These are phyloP conservation scores for Neoitamus cyanurus DNA, from an alignment of 2,888 invertebrate genomes.

Conservation along the genomic window DNA sequence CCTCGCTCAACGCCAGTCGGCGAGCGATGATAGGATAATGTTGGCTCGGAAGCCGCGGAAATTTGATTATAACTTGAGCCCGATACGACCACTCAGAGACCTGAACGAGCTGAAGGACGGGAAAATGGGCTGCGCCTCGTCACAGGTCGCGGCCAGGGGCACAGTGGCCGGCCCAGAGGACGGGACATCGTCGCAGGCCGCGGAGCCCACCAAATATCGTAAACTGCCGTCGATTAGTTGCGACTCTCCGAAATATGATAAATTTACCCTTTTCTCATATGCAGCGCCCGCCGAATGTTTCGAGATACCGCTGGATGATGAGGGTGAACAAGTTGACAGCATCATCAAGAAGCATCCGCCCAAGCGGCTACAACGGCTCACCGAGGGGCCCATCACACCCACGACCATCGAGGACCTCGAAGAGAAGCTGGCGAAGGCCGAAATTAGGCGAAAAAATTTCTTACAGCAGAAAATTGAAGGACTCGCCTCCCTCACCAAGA, in stretches of 20 bases:
- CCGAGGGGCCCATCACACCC: slow-evolving; percentile 70
- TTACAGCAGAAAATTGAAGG: slow-evolving; percentile 60
- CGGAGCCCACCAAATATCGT: slow-evolving; percentile 54
- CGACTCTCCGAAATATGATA: neutral
- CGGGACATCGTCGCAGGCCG: neutral
- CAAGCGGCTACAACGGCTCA: slow-evolving; percentile 74
- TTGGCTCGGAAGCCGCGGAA: slow-evolving; percentile 51
- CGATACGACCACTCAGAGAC: slow-evolving; percentile 41
- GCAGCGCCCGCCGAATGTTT: slow-evolving; percentile 70
- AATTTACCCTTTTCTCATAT: neutral
- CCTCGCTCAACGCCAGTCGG: neutral
- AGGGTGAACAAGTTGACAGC: slow-evolving; percentile 61
- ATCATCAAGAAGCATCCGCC: slow-evolving; percentile 74
- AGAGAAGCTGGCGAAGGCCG: slow-evolving; percentile 79
- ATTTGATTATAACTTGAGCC: slow-evolving; percentile 53
- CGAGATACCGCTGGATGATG: slow-evolving; percentile 71
- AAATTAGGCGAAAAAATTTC: slow-evolving; percentile 72
- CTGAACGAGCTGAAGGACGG: slow-evolving; percentile 45
- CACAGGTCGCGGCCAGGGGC: slow-evolving; percentile 49
- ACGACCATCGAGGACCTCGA: slow-evolving; percentile 74
- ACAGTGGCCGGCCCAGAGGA: neutral
- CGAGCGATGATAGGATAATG: slow-evolving; percentile 51
- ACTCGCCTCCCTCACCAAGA: neutral
- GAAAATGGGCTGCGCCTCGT: slow-evolving; percentile 56
- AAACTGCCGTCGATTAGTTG: slow-evolving; percentile 46